Evolutionary conservation across 1,140 invertebrate species (phyloP).

Genomic region (Anoplophora glabripennis): DNA sequence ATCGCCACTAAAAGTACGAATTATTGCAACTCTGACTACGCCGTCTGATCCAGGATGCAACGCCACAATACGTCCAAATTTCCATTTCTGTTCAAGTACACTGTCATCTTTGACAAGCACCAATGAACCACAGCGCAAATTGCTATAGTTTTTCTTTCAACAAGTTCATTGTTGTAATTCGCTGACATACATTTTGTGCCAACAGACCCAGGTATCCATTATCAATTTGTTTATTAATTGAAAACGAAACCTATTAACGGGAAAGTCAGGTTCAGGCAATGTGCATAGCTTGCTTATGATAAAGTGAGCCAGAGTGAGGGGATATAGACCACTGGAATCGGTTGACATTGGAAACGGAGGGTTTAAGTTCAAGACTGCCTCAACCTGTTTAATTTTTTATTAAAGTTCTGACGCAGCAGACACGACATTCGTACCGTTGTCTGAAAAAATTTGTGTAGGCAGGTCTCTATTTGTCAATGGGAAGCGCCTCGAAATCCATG

Average conservation of each 20-base stretch:
- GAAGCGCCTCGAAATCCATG: background rate
- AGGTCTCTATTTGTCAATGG: constrained; percentile 37
- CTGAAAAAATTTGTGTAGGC: constrained; percentile 20
- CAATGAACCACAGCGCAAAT: background rate
- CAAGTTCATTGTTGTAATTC: constrained; percentile 27
- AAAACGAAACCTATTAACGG: no score
- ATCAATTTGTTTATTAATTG: no score
- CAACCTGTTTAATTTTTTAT: background rate
- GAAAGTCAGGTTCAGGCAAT: no score
- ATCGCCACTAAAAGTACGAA: no score
- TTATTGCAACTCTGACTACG: no score
- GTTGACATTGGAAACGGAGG: background rate
- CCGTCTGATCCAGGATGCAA: no score
- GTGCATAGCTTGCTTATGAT: background rate
- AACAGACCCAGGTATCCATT: constrained; percentile 32
- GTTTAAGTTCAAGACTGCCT: background rate
- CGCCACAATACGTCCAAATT: constrained; percentile 30
- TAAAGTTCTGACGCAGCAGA: constrained; percentile 9
- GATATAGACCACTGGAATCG: background rate
- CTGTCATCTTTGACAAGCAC: constrained; percentile 27
- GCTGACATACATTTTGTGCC: constrained; percentile 31
- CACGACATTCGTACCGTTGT: constrained; percentile 19
- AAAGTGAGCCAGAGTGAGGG: background rate
- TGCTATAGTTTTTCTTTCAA: constrained; percentile 7
- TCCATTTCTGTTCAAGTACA: constrained; percentile 27